Evolutionary conservation across 2,888 invertebrate genomes (phyloP), one percentile per base, ranked within the genome.

Genomic region (Diarsia mendica): DNA sequence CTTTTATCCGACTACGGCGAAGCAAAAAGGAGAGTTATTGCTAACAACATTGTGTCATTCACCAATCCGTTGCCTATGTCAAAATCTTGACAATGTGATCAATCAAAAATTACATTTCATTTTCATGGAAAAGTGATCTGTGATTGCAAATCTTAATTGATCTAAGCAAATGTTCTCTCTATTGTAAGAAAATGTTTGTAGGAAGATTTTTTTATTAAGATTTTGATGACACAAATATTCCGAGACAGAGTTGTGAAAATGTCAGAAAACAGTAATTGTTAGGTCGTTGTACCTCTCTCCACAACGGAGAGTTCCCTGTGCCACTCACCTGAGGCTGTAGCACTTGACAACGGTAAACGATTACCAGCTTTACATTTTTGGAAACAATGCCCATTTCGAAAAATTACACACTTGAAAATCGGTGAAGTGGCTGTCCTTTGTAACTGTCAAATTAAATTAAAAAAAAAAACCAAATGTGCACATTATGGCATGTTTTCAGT

Each of bases 311-410:
- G 63, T 33, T 69, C 15, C 20, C 33, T n/a, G n/a, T 4, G 18
- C 20, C 61, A 48, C 72, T 77, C 28, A 28, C 48, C n/a, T 39
- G 48, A 23, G 46, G 77, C 3, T 11, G 15, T 10, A 66, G 15
- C 53, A 72, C 67, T 72, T 33, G 9, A 33, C 18, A 20, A 39
- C 33, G 33, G 60, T 60, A 13, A 4, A 60, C 3, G 33, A 15
- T 39, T 15, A 8, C 20, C 33, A 11, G 5, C 20, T 61, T 39
- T 61, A 20, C 4, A 61, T 39, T 39, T 20, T 33, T 61, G 2
- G 33, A 39, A 39, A 61, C 44, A n/a, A n/a, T n/a, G 44, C 13
- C 8, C 44, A n/a, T n/a, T 63, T n/a, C 1, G 3, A 63, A 63
- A n/a, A 44, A 63, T 44, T 70, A 13, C 28, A 44, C n/a, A 48